Conservation (phyloP, 2,888 invertebrate species). For the Zygaena filipendulae region DNA sequence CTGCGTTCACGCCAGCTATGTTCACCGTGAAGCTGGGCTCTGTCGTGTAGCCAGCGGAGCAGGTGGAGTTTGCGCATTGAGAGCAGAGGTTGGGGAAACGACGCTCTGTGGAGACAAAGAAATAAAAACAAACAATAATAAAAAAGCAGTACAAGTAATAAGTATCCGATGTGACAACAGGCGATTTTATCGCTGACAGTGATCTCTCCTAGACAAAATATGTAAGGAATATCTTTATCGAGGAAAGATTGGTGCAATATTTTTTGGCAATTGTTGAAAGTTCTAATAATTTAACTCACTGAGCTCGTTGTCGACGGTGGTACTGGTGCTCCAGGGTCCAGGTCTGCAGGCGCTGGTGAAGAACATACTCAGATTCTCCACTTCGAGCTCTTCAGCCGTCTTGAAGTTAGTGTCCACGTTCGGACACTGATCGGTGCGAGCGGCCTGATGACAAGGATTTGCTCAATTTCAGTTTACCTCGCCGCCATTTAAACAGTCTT, state of each 20-base stretch:
- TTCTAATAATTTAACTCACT: too few relatives aligned
- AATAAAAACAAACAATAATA: too few relatives aligned
- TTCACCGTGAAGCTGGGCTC: constrained; percentile 29
- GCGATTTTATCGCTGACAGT: too few relatives aligned
- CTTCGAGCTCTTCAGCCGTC: constrained; percentile 70
- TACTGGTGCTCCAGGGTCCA: constrained; percentile 73
- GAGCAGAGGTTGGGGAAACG: constrained; percentile 66
- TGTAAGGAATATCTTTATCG: too few relatives aligned
- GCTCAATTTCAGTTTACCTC: too few relatives aligned
- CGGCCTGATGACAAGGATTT: constrained; percentile 33
- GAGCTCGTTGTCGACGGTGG: constrained; percentile 55
- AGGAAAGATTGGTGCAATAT: too few relatives aligned
- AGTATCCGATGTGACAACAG: too few relatives aligned
- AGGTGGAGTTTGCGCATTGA: constrained; percentile 54
- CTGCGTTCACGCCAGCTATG: constrained; percentile 27
- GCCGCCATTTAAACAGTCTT: too few relatives aligned
- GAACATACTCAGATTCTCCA: constrained; percentile 68
- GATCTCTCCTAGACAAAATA: too few relatives aligned
- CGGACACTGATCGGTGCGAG: constrained; percentile 37
- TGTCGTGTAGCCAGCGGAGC: constrained; percentile 29
- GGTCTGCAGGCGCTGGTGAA: constrained; percentile 80
- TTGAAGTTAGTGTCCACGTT: constrained; percentile 21
- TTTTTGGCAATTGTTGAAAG: too few relatives aligned
- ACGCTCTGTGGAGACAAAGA: constrained; percentile 42
- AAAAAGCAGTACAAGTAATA: too few relatives aligned